phyloP scores from a whole-genome alignment of 1,140 invertebrate genomes.

The Adoxophyes honmai region DNA sequence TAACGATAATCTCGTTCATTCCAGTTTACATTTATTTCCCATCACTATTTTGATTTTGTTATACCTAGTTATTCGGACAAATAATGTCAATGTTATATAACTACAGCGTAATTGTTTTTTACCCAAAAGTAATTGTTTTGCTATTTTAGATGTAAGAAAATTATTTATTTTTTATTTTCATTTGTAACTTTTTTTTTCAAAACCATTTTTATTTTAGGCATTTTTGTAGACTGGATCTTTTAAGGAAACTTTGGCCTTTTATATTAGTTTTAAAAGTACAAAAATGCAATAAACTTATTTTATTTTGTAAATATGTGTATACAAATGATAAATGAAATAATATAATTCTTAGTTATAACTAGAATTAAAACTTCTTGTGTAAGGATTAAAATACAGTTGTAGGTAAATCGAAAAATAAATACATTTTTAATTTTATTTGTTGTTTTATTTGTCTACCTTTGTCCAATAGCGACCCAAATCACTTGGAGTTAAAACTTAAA shows the following conservation, averaged over 20 bases:
- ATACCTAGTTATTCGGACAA: constrained; percentile 46
- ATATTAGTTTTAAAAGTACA: constrained; percentile 30
- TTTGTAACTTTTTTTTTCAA: constrained; percentile 22
- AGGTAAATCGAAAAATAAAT: constrained; percentile 32
- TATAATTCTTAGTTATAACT: constrained; percentile 34
- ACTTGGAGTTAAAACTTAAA: no score
- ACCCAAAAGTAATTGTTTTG: background rate
- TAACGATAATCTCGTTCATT: constrained; percentile 20
- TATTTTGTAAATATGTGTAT: constrained; percentile 74
- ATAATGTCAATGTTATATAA: constrained; percentile 10
- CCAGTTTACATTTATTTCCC: constrained; percentile 18
- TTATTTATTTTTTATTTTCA: constrained; percentile 57
- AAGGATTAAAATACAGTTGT: constrained; percentile 22
- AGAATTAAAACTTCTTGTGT: constrained; percentile 38
- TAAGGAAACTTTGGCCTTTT: constrained; percentile 22
- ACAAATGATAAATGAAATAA: constrained; percentile 45
- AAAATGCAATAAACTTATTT: constrained; percentile 50
- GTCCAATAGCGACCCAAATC: no score
- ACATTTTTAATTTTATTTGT: constrained; percentile 41
- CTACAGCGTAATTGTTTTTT: background rate
- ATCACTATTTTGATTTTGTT: constrained; percentile 30
- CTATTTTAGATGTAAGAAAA: constrained; percentile 33
- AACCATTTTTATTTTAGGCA: constrained; percentile 22
- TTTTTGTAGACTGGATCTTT: constrained; percentile 23
- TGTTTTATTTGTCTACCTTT: constrained; percentile 20